Evolutionary conservation across 2,113 vertebrate genomes (phyloP), one percentile per base, ranked within the genome.

Genomic region (Dunckerocampus dactyliophorus): DNA sequence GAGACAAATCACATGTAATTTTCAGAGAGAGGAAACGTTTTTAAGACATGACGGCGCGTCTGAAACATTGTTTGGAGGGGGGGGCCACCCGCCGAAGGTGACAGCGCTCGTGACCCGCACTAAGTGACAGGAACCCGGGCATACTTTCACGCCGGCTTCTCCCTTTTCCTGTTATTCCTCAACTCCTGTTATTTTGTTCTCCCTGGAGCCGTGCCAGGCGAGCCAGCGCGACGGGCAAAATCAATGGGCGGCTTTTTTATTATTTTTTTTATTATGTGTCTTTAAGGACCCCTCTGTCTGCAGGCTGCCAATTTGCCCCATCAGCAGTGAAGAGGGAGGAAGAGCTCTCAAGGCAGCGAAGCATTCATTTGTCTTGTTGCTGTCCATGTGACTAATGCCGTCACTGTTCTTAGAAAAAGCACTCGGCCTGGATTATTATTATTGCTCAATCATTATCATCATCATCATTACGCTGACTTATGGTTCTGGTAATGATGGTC

Each of bases 81-180:
- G 2, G 47, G 19, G 19, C 2, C 6, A 8, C 51, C 70, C 66
- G 63, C 76, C 81, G 76, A 83, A 85, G 82, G 85, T 87, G 85
- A 86, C 85, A 78, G 75, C 69, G 74, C 78, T 75, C 79, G 80
- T 87, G 83, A 85, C 83, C 87, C 65, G 69, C 3, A 71, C 75
- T 85, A 84, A 88, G 83, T 85, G 85, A 88, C 87, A 87, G 79
- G 81, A 87, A 85, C 85, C 68, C 46, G 69, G 77, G 80, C 85
- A 78, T 78, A 85, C 85, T 85, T 88, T 86, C 81, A 74, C 83
- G 76, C 24, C 55, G 61, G 77, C 83, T 85, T 87, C 85, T 88
- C 87, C 87, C 87, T 87, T 83, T 88, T 89, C 86, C 87, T 89
- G 86, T 88, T 89, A 87, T 89, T 88, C 80, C 85, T 85, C 80